A percentile compares a stretch with the other conserved stretches of the same genome.
phyloP scores from a whole-genome alignment of 2,113 vertebrate genomes.

The Taxidea taxus region DNA sequence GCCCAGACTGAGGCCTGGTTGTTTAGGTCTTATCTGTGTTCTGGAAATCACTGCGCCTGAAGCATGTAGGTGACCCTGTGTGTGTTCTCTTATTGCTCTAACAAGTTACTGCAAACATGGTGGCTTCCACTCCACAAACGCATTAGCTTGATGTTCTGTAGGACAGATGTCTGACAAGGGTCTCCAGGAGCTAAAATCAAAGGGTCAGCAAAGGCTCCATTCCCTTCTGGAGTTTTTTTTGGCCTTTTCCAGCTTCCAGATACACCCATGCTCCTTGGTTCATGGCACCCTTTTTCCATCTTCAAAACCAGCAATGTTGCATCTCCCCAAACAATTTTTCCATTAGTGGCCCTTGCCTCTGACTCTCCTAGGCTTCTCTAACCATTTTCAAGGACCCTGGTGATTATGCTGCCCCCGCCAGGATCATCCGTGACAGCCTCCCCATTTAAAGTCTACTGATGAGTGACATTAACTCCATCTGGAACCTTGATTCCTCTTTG shows the following conservation, averaged over 20 bases:
- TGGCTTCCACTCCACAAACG: background rate
- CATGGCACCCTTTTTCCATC: background rate
- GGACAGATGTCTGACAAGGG: background rate
- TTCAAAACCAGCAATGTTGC: rapidly evolving
- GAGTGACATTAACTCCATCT: background rate
- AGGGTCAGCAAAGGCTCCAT: background rate
- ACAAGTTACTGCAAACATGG: background rate
- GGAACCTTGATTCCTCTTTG: background rate
- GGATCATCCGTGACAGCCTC: background rate
- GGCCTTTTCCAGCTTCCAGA: background rate
- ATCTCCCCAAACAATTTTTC: background rate
- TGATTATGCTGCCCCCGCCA: background rate
- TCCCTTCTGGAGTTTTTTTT: background rate
- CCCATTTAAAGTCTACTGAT: background rate
- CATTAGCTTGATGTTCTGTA: background rate
- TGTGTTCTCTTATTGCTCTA: background rate
- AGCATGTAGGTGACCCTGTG: background rate
- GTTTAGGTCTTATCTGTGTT: background rate
- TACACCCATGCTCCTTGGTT: background rate
- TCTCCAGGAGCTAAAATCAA: background rate
- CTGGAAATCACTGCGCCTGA: background rate
- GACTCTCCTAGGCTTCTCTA: background rate
- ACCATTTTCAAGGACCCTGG: background rate
- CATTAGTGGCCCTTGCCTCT: background rate
- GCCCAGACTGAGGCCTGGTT: background rate